Conservation (phyloP, 2,888 invertebrate genomes). For the Caenorhabditis plicata region DNA sequence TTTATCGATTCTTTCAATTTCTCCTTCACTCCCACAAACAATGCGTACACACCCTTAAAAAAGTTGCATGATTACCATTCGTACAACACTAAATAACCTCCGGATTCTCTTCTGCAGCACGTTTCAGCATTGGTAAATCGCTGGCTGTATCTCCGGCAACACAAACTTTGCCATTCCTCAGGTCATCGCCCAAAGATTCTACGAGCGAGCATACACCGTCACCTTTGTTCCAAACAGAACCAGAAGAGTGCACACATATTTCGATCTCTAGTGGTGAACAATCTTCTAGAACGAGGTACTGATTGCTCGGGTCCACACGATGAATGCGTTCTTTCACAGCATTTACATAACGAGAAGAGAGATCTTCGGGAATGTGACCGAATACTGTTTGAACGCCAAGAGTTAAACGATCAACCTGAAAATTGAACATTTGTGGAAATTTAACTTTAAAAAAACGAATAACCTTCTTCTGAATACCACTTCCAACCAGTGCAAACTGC, state of each 20-base stretch:
- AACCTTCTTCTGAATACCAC: slow-evolving; percentile 64
- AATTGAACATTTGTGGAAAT: no score
- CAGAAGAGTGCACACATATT: slow-evolving; percentile 51
- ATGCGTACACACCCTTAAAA: slow-evolving; percentile 22
- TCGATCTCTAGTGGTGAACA: slow-evolving; percentile 63
- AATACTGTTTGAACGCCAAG: slow-evolving; percentile 65
- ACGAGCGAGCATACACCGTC: slow-evolving; percentile 43
- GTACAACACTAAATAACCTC: slow-evolving; percentile 28
- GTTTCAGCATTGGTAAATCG: slow-evolving; percentile 64
- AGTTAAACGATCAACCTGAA: slow-evolving; percentile 64
- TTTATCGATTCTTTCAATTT: slow-evolving; percentile 41
- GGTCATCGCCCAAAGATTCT: slow-evolving; percentile 26
- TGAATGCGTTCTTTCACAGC: slow-evolving; percentile 59
- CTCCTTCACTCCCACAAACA: slow-evolving; percentile 54
- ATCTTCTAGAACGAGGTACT: slow-evolving; percentile 56
- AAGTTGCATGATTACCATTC: not conserved
- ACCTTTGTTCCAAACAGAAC: slow-evolving; percentile 45
- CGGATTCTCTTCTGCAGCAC: slow-evolving; percentile 53
- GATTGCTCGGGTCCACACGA: slow-evolving; percentile 57
- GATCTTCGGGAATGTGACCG: slow-evolving; percentile 50
- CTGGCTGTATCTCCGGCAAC: slow-evolving; percentile 64
- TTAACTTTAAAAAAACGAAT: no score
- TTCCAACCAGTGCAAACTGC: slow-evolving; percentile 63
- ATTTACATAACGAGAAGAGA: slow-evolving; percentile 56
- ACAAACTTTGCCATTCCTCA: slow-evolving; percentile 49